These are phyloP conservation scores for Drosophila kepulauana DNA, from an alignment of 1,140 invertebrate genomes.

Conservation along the genomic window DNA sequence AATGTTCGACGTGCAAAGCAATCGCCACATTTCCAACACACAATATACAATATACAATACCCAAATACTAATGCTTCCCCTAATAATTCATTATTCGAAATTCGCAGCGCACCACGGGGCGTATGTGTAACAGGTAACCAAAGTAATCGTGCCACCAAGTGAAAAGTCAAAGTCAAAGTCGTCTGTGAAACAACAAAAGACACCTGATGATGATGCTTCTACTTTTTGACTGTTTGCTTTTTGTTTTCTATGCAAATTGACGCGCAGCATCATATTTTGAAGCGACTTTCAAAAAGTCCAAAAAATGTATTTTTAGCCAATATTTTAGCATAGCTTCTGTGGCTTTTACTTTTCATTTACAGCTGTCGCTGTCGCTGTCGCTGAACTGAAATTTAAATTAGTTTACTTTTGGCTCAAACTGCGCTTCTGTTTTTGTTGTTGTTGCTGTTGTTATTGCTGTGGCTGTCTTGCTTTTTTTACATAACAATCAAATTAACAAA, in stretches of 20 bases:
- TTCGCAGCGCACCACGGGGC: constrained; percentile 75
- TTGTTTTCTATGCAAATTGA: constrained; percentile 72
- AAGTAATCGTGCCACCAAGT: constrained; percentile 40
- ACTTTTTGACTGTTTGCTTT: constrained; percentile 56
- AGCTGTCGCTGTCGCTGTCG: constrained; percentile 29
- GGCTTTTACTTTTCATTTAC: constrained; percentile 72
- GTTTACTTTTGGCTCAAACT: constrained; percentile 50
- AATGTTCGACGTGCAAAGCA: constrained; percentile 32
- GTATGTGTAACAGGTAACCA: constrained; percentile 66
- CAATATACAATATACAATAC: not conserved
- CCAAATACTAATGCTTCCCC: constrained; percentile 41
- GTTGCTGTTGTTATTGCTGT: constrained; percentile 5
- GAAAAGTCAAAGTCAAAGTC: constrained; percentile 63
- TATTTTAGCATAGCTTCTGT: constrained; percentile 66
- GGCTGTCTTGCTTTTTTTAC: constrained; percentile 63
- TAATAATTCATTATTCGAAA: constrained; percentile 41
- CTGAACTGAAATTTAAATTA: constrained; percentile 72
- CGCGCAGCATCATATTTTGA: constrained; percentile 28
- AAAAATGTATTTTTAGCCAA: constrained; percentile 67
- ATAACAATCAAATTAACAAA: constrained; percentile 65
- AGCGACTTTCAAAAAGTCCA: constrained; percentile 60
- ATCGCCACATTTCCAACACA: constrained; percentile 25
- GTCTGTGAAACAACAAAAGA: constrained; percentile 40
- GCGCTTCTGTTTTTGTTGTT: constrained; percentile 54
- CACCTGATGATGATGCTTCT: not conserved